Evolutionary conservation across 1,140 invertebrate species (phyloP).

Genomic region (Cyphomyrmex costatus): DNA sequence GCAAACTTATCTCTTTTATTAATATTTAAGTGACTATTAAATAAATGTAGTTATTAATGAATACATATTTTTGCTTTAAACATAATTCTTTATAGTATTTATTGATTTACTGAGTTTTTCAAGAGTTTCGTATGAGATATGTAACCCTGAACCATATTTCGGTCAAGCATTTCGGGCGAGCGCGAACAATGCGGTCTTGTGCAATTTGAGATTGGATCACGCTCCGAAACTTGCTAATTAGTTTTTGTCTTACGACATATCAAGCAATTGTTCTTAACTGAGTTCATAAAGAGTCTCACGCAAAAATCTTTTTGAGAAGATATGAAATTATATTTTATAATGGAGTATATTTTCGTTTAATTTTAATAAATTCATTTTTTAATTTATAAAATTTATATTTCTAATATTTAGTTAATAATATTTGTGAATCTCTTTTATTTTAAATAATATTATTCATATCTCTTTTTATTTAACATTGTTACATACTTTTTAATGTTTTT

Average conservation of each 20-base stretch:
- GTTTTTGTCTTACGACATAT: conserved; percentile 39
- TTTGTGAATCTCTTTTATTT: no score
- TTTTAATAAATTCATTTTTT: not conserved
- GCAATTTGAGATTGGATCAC: conserved; percentile 50
- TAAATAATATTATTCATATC: no score
- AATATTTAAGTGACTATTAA: not conserved
- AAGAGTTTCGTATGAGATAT: conserved; percentile 20
- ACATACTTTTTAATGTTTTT: no score
- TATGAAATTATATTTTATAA: conserved; percentile 1
- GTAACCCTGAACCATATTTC: conserved; percentile 56
- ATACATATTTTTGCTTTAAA: not conserved
- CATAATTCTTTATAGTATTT: not conserved
- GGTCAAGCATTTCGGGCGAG: conserved; percentile 33
- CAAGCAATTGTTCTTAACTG: conserved; percentile 33
- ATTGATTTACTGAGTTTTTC: conserved; percentile 10
- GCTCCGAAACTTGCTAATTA: conserved; percentile 56
- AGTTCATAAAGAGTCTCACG: not conserved
- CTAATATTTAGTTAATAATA: not conserved
- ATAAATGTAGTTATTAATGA: not conserved
- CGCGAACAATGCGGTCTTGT: conserved; percentile 47
- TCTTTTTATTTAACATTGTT: no score
- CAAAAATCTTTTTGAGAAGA: not conserved
- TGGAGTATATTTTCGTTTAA: not conserved
- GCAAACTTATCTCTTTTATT: not conserved
- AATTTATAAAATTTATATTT: conserved; percentile 3